Evolutionary conservation across 2,113 vertebrate genomes (phyloP).

Genomic region (Penelope pileata): DNA sequence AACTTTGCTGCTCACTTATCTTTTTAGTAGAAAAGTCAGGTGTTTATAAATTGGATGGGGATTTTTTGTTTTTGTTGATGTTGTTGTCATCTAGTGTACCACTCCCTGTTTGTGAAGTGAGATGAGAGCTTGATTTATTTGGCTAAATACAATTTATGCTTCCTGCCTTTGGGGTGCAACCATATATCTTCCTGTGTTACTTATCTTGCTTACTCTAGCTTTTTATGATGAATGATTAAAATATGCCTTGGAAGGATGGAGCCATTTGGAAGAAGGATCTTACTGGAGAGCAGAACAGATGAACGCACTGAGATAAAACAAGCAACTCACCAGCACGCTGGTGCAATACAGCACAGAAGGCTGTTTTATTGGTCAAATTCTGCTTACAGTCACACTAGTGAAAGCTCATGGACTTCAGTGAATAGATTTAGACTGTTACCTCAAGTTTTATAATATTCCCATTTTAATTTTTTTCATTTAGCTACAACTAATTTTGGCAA

Average conservation of each 20-base stretch:
- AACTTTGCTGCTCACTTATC: neutral
- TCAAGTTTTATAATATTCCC: neutral
- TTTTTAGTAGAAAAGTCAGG: neutral
- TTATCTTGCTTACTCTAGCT: slow-evolving; percentile 48
- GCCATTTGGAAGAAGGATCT: slow-evolving; percentile 11
- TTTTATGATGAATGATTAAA: slow-evolving; percentile 68
- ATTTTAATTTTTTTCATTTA: neutral
- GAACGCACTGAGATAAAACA: slow-evolving; percentile 51
- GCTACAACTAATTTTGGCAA: neutral
- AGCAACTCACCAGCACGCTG: neutral
- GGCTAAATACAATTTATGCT: slow-evolving; percentile 56
- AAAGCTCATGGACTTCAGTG: neutral
- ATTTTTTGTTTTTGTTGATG: neutral
- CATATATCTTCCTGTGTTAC: slow-evolving; percentile 25
- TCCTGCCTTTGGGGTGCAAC: slow-evolving; percentile 45
- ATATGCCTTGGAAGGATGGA: slow-evolving; percentile 19
- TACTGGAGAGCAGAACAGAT: slow-evolving; percentile 24
- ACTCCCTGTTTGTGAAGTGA: neutral
- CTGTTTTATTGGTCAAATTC: neutral
- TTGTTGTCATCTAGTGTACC: neutral
- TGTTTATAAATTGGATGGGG: slow-evolving; percentile 20
- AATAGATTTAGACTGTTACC: neutral
- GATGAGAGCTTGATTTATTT: slow-evolving; percentile 21
- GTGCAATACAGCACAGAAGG: neutral
- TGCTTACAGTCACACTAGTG: neutral